Conservation (phyloP, 2,888 invertebrate species). For the Mesochorus sp. region DNA sequence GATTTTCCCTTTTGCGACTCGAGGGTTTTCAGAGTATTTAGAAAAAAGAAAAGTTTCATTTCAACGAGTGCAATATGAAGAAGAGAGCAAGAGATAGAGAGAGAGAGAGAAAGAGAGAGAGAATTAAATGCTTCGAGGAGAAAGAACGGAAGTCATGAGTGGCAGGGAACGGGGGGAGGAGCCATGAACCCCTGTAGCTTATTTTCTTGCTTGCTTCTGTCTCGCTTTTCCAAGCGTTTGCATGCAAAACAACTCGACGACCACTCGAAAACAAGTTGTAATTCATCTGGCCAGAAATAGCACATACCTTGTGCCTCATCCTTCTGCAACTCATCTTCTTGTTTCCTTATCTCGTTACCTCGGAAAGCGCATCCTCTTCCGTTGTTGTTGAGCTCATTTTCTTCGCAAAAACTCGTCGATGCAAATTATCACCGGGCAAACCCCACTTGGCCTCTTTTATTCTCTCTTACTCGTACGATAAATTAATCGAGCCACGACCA, state of each 20-base stretch:
- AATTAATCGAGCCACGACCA: constrained; percentile 57
- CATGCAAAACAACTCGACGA: constrained; percentile 65
- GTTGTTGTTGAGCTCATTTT: neutral
- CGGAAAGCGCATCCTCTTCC: neutral
- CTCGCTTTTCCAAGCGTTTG: constrained; percentile 61
- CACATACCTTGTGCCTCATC: neutral
- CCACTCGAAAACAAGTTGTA: constrained; percentile 70
- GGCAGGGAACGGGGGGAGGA: constrained; percentile 1
- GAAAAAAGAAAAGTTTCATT: too few species aligned
- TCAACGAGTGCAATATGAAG: too few species aligned
- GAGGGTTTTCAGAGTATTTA: too few species aligned
- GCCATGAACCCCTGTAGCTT: neutral
- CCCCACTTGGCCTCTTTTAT: too few species aligned
- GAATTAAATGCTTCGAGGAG: constrained; percentile 37
- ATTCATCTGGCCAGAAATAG: constrained; percentile 70
- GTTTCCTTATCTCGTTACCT: too few species aligned
- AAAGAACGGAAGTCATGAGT: constrained; percentile 72
- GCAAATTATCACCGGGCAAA: too few species aligned
- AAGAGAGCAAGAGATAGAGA: too few species aligned
- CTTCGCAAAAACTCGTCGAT: constrained; percentile 16
- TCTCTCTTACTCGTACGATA: constrained; percentile 66
- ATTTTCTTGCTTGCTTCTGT: constrained; percentile 55
- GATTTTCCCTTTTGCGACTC: too few species aligned
- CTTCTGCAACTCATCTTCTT: neutral
- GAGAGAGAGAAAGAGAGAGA: neutral